Evolutionary conservation across 2,888 invertebrate species (phyloP), one percentile per base, ranked within the genome.

Genomic region (Hyposoter didymator): DNA sequence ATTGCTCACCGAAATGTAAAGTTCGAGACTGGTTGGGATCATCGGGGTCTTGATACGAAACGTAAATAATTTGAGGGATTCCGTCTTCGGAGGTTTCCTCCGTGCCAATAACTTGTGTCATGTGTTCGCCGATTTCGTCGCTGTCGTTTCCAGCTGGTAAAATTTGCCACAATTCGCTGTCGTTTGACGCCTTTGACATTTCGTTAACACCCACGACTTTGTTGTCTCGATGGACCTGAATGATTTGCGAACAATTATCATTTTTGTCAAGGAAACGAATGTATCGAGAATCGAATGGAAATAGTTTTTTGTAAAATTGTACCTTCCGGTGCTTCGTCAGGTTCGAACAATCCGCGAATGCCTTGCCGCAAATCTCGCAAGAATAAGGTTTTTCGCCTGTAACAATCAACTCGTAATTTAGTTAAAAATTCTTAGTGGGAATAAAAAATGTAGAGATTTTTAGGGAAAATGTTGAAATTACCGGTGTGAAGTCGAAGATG

Each of bases 341-440:
- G 94, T 97, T 97, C 47, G 97, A 97, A 88, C 96, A 95, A 94
- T 97, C 97, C 0, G 97, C 96, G 94, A 98, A 97, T 59, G 96
- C 95, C 89, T 97, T 96, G 43, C 95, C 95, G 90, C 97, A 97
- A 87, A 96, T 94, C 62, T 96, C 95, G 91, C 97, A 97, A 0
- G 95, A 94, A 91, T 96, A 97, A 0, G 97, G 97, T 78, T 96
- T 96, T 91, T 96, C 96, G 52, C 96, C 94, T 94, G 75, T 3
- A 74, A 86, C 83, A 76, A 35, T 28, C 70, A 85, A 64, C 10
- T 22, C n/a, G 43, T 19, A 17, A 69, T 69, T 47, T 69, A 4
- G 22, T 19, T 14, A 17, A 59, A 59, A 35, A 22, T 14, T 67
- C 14, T 2, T 19, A n/a, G 7, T n/a, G 4, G 17, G 66, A 6